Base-by-base conservation (phyloP, 2,113 vertebrate species). In the Hippolais icterina region DNA sequence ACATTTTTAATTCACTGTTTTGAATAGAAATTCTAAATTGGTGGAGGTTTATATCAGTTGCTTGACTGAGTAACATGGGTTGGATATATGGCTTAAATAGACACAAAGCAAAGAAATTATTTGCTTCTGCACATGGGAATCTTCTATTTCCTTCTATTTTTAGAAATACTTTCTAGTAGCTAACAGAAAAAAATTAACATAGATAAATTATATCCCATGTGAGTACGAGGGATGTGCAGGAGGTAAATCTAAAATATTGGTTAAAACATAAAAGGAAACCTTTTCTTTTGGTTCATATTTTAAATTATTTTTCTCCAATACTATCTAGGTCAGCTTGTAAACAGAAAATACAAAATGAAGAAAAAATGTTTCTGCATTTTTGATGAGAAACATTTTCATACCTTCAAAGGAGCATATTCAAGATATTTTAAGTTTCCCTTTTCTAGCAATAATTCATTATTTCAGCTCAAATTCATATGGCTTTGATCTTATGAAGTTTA, bases 251-350 rank as follows among this genome's bases (percentile, higher is more conserved):
- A 59, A 93, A 93, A 65, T 79, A 83, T 72, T 85, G 49, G 37
- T 79, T 79, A 83, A 93, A 93, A 54, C 6, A 3, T 44, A 10
- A 59, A 96, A 75, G 16, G 4, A 85, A 89, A 54, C 0, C 0
- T 72, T 83, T 83, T 39, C 0, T 83, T 88, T 69, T 47, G 4
- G 8, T 68, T 76, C 2, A 28, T 79, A 42, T 46, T 57, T 25
- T 1, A 19, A 76, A 56, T 53, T 64, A 25, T 70, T 90, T 89
- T 82, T 79, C 31, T 52, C 22, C 49, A 25, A 33, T 65, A 15
- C 17, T 64, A 87, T 76, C 78, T 92, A 90, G 94, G 85, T 95
- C 95, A 93, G 18, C 50, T 50, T 90, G 41, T 88, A 88, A 93
- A 85, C 57, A 90, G 69, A 78, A 96, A 93, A 82, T 44, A 41